Base-by-base conservation (phyloP, 1,140 invertebrate species). In the Pogonognathellus flavescens region DNA sequence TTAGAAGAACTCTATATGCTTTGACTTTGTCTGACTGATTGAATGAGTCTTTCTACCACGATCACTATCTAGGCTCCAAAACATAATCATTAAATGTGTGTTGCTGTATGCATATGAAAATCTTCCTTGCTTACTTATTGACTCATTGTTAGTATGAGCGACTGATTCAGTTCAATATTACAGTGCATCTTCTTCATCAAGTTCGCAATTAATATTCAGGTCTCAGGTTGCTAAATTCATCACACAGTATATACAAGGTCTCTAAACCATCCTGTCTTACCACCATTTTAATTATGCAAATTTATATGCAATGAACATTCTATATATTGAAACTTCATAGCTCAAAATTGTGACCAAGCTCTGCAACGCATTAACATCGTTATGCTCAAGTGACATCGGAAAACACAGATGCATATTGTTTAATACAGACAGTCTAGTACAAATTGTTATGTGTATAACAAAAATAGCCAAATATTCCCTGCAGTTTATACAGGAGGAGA, bases 101-200 rank as follows among this genome's bases (percentile, higher is more conserved):
- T 41, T 41, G 31, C 31, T 41, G 53, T 57, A n/a, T 76, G 70
- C 41, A 76, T 31, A 76, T 76, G 70, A n/a, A 76, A 76, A 76
- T 76, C 9, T 25, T 76, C 31, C 41, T 66, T 16, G 14, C 31
- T 49, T 20, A 25, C 31, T 76, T 76, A 76, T 76, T 76, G 70
- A 76, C 70, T 76, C 3, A 14, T 2, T 76, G 31, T n/a, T n/a
- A n/a, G n/a, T 50, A n/a, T 76, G 70, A 76, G 16, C 41, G 11
- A 41, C 66, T 49, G 6, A 50, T 50, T 76, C 41, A 49, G 31
- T 22, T 70, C 41, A n/a, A 20, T 76, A 20, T 66, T 14, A 20
- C 62, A 25, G 10, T 66, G 20, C 20, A 31, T 25, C 20, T 66
- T 25, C 20, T 66, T 66, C 62, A 66, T 11, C 22, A 14, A 6